Percentiles rank a stretch among this genome's conserved stretches.
Evolutionary conservation across 2,113 vertebrate species (phyloP).

Genomic region (Sinosuthora webbiana): DNA sequence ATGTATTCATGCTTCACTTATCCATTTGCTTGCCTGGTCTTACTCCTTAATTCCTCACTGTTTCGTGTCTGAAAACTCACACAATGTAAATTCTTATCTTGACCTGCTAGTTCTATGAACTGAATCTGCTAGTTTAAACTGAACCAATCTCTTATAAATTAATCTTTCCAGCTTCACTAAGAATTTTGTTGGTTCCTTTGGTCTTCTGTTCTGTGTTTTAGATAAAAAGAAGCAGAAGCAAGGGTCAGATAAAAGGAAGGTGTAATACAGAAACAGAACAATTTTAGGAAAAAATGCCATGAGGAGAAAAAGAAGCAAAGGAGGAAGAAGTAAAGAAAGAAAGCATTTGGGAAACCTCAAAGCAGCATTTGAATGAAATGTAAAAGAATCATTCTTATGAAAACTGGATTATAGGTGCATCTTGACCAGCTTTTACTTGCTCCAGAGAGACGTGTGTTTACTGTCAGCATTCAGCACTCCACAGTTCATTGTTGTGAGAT

Average conservation of each 20-base stretch:
- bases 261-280: background rate
- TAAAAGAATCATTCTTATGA: background rate
- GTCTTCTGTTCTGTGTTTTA: background rate
- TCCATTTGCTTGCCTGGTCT: background rate
- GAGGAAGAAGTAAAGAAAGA: background rate
- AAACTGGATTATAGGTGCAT: background rate
- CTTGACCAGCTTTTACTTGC: background rate
- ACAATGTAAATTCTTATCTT: background rate
- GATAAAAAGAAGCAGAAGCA: background rate
- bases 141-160: background rate
- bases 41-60: background rate
- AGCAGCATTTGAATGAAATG: background rate
- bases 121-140: background rate
- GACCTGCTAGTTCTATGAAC: background rate
- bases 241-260: background rate
- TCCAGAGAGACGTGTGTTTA: background rate
- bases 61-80: background rate
- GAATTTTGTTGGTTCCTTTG: background rate
- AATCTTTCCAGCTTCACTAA: background rate
- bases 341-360: background rate
- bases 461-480: background rate
- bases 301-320: background rate
- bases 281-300: background rate
- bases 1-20: background rate
- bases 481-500: background rate